These are phyloP conservation scores for Caenorhabditis zanzibari DNA, from an alignment of 2,888 invertebrate species.

Conservation along the genomic window DNA sequence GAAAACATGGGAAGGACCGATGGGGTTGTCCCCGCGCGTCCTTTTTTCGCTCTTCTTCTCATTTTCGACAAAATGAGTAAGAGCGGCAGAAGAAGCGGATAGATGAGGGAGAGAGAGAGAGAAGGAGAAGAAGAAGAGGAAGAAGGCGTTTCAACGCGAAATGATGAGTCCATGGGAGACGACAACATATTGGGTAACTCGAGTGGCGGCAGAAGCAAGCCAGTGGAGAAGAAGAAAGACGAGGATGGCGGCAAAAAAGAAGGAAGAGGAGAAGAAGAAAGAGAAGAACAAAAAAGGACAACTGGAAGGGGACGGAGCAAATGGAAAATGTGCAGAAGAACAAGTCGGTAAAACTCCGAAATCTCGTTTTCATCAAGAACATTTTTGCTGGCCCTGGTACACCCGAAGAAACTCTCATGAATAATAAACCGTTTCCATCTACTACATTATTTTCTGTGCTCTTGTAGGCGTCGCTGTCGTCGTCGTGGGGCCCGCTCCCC, in stretches of 20 bases:
- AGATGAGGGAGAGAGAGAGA: neutral
- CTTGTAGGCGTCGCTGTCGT: conserved; percentile 10
- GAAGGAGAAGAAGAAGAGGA: conserved; percentile 24
- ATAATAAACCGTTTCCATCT: conserved; percentile 58
- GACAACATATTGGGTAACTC: conserved; percentile 65
- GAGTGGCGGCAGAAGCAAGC: conserved; percentile 40
- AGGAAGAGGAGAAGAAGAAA: conserved; percentile 14
- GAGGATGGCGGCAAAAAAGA: conserved; percentile 2
- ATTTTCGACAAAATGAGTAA: conserved; percentile 57
- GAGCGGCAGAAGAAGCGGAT: neutral
- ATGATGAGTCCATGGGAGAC: conserved; percentile 62
- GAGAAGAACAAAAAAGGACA: conserved; percentile 45
- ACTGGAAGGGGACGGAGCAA: conserved; percentile 25
- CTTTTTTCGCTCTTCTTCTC: conserved; percentile 34
- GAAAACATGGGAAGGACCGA: neutral
- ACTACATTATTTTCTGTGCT: conserved; percentile 60
- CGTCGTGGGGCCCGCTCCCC: conserved; percentile 1
- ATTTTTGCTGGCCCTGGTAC: conserved; percentile 50
- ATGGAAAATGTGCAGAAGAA: conserved; percentile 12
- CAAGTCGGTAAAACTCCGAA: conserved; percentile 49
- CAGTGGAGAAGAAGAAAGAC: conserved; percentile 4
- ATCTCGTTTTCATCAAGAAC: conserved; percentile 52
- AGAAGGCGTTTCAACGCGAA: conserved; percentile 52
- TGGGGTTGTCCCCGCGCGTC: conserved; percentile 25
- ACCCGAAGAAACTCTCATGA: conserved; percentile 49